These are phyloP conservation scores for Pemphigus obesinymphae DNA, from an alignment of 1,140 invertebrate genomes.

Conservation along the genomic window DNA sequence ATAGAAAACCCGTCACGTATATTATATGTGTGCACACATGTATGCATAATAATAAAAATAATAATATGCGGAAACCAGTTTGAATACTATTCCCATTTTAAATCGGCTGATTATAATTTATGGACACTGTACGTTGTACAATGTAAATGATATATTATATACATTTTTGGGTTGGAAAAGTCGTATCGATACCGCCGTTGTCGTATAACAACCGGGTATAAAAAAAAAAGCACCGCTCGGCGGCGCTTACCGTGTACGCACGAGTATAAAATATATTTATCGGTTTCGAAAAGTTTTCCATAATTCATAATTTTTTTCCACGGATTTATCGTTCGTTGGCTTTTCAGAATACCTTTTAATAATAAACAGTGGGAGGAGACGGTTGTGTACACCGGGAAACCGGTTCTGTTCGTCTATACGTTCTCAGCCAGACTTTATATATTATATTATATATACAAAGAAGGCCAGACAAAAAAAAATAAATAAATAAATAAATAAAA, in stretches of 20 bases:
- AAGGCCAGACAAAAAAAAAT: conserved; percentile 18
- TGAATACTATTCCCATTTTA: background rate
- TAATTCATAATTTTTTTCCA: background rate
- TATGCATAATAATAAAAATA: background rate
- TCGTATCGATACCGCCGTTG: background rate
- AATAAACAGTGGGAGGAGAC: background rate
- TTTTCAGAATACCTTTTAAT: conserved; percentile 25
- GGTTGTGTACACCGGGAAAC: background rate
- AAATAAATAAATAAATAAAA: too few relatives aligned
- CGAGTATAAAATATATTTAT: background rate
- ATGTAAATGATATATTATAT: background rate
- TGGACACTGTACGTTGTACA: background rate
- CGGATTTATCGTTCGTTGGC: background rate
- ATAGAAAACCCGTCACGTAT: conserved; percentile 11
- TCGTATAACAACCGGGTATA: background rate
- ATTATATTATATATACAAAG: background rate
- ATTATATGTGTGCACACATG: background rate
- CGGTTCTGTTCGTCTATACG: background rate
- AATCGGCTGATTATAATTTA: conserved; percentile 27
- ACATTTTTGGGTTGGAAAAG: background rate
- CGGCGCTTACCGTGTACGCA: too few relatives aligned
- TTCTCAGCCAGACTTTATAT: background rate
- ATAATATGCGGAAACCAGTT: conserved; percentile 17
- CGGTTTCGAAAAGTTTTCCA: background rate
- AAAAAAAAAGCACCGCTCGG: background rate